These are phyloP conservation scores for Eleutherodactylus coqui DNA, from an alignment of 2,797 vertebrate genomes.

Conservation along the genomic window DNA sequence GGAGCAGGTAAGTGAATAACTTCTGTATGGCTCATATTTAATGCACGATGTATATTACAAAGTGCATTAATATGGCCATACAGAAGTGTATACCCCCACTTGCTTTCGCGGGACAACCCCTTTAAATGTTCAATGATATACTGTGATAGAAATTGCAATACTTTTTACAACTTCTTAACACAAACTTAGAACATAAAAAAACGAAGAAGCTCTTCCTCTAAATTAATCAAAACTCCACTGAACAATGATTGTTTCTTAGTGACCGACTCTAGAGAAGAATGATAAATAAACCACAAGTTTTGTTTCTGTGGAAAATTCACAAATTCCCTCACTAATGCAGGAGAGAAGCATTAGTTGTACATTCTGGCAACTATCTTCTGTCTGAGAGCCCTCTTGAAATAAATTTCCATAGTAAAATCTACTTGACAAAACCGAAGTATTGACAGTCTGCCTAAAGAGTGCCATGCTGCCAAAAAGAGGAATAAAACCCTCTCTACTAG, in stretches of 20 bases:
- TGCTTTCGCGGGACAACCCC: too few species aligned
- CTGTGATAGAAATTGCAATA: neutral
- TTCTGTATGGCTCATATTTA: too few species aligned
- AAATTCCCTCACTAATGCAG: neutral
- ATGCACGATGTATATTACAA: too few species aligned
- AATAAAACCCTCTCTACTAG: slow-evolving; percentile 45
- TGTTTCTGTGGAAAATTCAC: slow-evolving; percentile 18
- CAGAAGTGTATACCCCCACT: too few species aligned
- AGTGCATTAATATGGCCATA: too few species aligned
- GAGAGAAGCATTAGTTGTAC: slow-evolving; percentile 9
- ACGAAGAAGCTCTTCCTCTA: neutral
- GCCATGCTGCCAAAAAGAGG: slow-evolving; percentile 43
- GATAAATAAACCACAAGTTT: neutral
- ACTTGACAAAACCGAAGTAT: slow-evolving; percentile 53
- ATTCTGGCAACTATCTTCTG: slow-evolving; percentile 29
- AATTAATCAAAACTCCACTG: neutral
- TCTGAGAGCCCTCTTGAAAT: slow-evolving; percentile 56
- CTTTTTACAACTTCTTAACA: neutral
- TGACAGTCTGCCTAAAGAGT: slow-evolving; percentile 34
- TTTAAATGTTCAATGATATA: neutral
- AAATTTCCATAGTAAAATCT: slow-evolving; percentile 62
- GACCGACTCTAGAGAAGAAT: neutral
- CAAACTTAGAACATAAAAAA: neutral
- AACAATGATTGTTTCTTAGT: neutral
- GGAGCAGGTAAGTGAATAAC: too few species aligned